A percentile compares a stretch with the other conserved stretches of the same genome.
These are phyloP conservation scores for Mesocricetus auratus DNA, from an alignment of 2,113 vertebrate genomes.

Conservation along the genomic window DNA sequence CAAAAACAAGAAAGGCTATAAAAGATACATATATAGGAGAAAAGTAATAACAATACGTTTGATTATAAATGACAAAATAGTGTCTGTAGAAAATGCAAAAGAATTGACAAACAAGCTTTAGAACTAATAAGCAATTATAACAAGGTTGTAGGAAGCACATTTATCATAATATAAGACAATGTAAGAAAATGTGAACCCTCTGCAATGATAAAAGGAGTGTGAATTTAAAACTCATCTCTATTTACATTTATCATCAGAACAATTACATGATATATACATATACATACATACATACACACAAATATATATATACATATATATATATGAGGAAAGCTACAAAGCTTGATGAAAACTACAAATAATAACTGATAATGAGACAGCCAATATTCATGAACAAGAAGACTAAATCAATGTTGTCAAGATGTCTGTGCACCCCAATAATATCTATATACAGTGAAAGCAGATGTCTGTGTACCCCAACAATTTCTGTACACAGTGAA, in stretches of 20 bases:
- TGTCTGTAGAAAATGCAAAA: neutral
- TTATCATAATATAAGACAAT: neutral
- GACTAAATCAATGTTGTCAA: neutral
- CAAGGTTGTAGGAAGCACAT: neutral
- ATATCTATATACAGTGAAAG: neutral
- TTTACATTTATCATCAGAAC: conserved; percentile 5
- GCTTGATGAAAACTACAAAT: neutral
- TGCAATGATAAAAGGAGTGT: neutral
- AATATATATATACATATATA: neutral
- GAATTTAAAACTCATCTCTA: neutral
- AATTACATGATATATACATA: neutral
- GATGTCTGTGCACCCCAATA: neutral
- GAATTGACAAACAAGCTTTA: neutral
- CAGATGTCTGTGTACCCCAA: neutral
- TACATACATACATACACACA: neutral
- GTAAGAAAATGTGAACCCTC: neutral
- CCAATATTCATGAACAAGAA: neutral
- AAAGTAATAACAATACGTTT: neutral
- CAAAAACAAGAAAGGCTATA: neutral
- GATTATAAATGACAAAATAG: neutral
- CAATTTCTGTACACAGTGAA: neutral
- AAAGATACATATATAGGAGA: neutral
- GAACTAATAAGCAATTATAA: neutral
- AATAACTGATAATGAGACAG: neutral
- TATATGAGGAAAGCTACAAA: neutral